Percentiles rank a stretch among this genome's conserved stretches.
phyloP scores from a whole-genome alignment of 2,113 vertebrate genomes.

The Ceyx melanurus region DNA sequence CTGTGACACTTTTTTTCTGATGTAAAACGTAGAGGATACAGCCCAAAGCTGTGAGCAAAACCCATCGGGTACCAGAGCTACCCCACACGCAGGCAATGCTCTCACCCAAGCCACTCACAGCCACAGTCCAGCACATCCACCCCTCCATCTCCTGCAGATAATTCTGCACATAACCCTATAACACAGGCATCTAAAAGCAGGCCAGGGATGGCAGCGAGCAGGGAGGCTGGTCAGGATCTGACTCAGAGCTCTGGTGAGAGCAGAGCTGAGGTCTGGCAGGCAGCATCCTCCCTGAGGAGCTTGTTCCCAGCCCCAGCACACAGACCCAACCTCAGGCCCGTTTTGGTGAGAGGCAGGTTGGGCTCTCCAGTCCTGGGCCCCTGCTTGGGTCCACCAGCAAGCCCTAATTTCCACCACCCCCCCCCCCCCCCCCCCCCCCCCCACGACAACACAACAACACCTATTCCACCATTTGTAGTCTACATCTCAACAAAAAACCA shows the following conservation, averaged over 20 bases:
- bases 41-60: background rate
- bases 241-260: background rate
- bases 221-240: background rate
- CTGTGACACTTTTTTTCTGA: background rate
- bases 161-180: fast-evolving
- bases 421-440: no score
- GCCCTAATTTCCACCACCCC: fast-evolving
- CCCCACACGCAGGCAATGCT: fast-evolving
- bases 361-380: fast-evolving
- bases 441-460: no score
- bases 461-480: no score
- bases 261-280: background rate
- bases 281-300: background rate
- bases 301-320: fast-evolving
- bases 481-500: no score
- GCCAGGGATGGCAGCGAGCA: fast-evolving
- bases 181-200: background rate
- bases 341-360: fast-evolving
- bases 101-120: fast-evolving
- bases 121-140: fast-evolving
- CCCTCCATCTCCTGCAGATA: background rate
- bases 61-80: fast-evolving
- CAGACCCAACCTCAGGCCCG: fast-evolving
- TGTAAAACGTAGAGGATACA: background rate
- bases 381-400: background rate